Conservation (phyloP, 1,140 invertebrate genomes). For the Patella vulgata region DNA sequence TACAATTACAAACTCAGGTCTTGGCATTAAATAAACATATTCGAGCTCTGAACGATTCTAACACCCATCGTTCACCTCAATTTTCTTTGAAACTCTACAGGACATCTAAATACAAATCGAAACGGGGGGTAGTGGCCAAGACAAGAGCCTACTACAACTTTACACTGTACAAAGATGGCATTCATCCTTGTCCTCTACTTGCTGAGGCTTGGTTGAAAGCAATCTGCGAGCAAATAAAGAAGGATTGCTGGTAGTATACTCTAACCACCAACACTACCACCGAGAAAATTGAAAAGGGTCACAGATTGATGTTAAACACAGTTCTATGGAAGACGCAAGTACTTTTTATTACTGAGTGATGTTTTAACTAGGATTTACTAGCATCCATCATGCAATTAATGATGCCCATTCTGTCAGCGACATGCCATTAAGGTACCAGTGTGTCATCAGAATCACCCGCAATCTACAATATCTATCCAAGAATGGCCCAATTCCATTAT, state of each 20-base stretch:
- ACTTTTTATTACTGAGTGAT: no score
- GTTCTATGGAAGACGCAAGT: no score
- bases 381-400: no score
- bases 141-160: slow-evolving; percentile 1
- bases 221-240: neutral
- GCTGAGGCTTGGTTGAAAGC: neutral
- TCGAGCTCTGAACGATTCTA: neutral
- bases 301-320: no score
- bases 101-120: neutral
- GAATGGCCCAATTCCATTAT: no score
- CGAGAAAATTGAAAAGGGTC: no score
- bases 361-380: no score
- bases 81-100: neutral
- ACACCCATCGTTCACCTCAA: neutral
- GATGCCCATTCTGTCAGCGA: no score
- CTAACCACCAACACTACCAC: no score
- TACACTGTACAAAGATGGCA: neutral
- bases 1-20: neutral
- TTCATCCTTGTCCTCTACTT: neutral
- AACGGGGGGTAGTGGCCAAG: neutral
- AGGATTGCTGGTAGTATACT: slow-evolving; percentile 13
- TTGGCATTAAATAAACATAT: slow-evolving; percentile 3
- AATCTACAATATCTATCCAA: no score
- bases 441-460: no score
- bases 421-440: no score